Percentiles rank a stretch among this genome's conserved stretches.
phyloP scores from a whole-genome alignment of 2,797 vertebrate species.

The Phalloptychus januarius region DNA sequence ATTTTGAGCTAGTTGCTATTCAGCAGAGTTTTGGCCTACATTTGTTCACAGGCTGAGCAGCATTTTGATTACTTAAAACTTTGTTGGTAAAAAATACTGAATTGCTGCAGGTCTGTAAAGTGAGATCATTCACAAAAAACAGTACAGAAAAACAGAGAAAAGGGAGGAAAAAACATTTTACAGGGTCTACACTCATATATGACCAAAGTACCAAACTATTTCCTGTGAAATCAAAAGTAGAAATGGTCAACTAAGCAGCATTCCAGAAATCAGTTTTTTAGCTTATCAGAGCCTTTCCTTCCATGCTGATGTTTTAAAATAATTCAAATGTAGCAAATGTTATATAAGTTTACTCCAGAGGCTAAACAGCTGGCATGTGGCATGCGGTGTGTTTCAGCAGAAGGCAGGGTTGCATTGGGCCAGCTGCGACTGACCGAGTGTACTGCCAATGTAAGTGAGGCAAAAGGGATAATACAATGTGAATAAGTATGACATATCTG shows the following conservation, averaged over 20 bases:
- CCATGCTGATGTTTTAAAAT: constrained; percentile 18
- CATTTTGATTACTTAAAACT: constrained; percentile 43
- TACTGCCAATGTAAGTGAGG: constrained; percentile 66
- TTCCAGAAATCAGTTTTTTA: constrained; percentile 31
- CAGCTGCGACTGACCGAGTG: constrained; percentile 67
- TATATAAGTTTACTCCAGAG: constrained; percentile 42
- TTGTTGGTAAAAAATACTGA: constrained; percentile 16
- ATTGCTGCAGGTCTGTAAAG: constrained; percentile 16
- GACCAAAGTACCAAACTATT: not conserved
- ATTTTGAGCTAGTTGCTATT: constrained; percentile 43
- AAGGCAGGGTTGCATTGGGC: constrained; percentile 69
- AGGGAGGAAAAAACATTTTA: not conserved
- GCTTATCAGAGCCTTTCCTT: constrained; percentile 20
- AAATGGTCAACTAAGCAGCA: constrained; percentile 15
- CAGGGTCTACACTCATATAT: no score
- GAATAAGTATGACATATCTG: constrained; percentile 70
- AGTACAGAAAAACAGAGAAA: not conserved
- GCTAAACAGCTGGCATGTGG: constrained; percentile 61
- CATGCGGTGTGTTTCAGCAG: constrained; percentile 59
- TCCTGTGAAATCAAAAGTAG: not conserved
- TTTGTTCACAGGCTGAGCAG: constrained; percentile 27
- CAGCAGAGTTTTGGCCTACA: constrained; percentile 36
- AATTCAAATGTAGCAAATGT: constrained; percentile 39
- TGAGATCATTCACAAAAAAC: constrained; percentile 2
- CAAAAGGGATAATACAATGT: constrained; percentile 66